phyloP scores from a whole-genome alignment of 2,113 vertebrate genomes.

The Lethenteron reissneri region DNA sequence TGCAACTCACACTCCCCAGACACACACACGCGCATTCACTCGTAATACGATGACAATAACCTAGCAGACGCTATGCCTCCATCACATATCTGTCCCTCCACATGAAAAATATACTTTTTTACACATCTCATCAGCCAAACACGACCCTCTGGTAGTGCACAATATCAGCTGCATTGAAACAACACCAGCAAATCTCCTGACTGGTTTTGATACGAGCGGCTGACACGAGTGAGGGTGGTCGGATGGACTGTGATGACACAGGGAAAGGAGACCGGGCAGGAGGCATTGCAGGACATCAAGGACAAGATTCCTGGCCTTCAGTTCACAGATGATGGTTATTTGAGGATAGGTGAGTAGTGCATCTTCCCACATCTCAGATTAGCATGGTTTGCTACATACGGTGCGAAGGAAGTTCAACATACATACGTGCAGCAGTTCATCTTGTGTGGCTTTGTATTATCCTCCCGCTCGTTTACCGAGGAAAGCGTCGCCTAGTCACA shows the following conservation, averaged over 20 bases:
- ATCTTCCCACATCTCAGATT: background rate
- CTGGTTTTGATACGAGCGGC: too few species aligned
- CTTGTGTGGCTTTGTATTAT: background rate
- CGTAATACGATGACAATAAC: too few species aligned
- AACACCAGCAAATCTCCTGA: too few species aligned
- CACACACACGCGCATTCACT: background rate
- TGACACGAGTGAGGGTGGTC: background rate
- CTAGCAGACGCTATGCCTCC: too few species aligned
- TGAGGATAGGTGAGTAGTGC: conserved; percentile 51
- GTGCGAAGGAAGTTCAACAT: background rate
- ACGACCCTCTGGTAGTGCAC: too few species aligned
- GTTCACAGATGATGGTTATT: conserved; percentile 63
- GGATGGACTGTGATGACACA: background rate
- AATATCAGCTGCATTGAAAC: too few species aligned
- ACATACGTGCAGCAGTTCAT: background rate
- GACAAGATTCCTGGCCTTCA: conserved; percentile 43
- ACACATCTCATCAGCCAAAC: too few species aligned
- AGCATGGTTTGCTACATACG: background rate
- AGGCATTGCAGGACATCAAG: conserved; percentile 59
- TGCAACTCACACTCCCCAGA: background rate
- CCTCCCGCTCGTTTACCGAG: background rate
- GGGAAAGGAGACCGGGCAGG: conserved; percentile 33
- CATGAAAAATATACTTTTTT: too few species aligned
- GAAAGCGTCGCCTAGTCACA: background rate
- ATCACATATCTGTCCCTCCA: too few species aligned